Conservation (phyloP, 2,797 vertebrate genomes). For the Coendou prehensilis region DNA sequence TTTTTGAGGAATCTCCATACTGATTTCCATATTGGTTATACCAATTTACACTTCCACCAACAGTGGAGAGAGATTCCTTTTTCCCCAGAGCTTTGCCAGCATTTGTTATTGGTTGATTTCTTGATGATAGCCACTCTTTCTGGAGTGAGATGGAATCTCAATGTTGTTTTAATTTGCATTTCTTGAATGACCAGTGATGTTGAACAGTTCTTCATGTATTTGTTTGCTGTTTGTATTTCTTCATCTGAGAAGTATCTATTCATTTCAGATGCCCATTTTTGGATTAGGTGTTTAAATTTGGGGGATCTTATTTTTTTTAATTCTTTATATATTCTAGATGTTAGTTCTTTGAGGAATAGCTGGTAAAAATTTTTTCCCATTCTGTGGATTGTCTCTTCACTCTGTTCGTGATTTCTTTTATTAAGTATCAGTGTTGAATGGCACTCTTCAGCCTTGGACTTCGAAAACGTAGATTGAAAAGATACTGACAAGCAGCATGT, state of each 20-base stretch:
- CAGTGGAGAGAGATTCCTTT: background rate
- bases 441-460: background rate
- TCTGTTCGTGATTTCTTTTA: background rate
- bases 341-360: background rate
- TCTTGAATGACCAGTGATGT: background rate
- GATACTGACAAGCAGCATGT: constrained; percentile 40
- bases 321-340: background rate
- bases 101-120: background rate
- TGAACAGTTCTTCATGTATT: background rate
- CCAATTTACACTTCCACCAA: background rate
- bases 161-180: background rate
- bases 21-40: background rate
- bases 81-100: background rate
- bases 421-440: constrained; percentile 29
- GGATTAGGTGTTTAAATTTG: background rate
- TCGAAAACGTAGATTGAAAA: constrained; percentile 7
- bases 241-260: background rate
- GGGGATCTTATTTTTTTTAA: background rate
- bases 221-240: background rate
- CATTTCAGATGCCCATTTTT: background rate
- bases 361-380: background rate
- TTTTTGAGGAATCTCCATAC: background rate
- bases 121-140: background rate
- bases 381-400: background rate
- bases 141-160: background rate